Evolutionary conservation across 64 coral and sea anemone species (phyloP), one percentile per base, ranked within the genome.

Genomic region (Montipora cactus): DNA sequence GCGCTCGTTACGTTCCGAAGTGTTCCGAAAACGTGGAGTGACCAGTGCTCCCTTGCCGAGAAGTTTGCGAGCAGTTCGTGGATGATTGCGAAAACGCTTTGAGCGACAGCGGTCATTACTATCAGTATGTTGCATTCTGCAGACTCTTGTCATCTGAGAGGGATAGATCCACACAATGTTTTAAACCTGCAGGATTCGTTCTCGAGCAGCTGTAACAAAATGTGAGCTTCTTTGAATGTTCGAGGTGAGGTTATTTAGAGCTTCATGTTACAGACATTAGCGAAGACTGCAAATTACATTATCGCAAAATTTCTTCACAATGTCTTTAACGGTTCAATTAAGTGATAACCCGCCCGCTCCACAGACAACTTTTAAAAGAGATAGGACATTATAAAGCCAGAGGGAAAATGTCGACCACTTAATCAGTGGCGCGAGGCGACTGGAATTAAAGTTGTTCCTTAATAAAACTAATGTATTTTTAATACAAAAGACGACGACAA

Each of bases 11-110:
- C 21, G 44, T 64, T 92, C 90, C 90, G 13, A 72, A 92, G 57
- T 92, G 90, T 50, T 61, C 75, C 7, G 81, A 92, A 76, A 19
- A 57, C 13, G 67, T 77, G 4, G 49, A 92, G 4, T 44, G 18
- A 20, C 81, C 73, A 22, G 50, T 92, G 19, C 37, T 92, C 7
- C 90, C 90, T 1, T 92, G 90, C 48, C 22, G 81, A 74, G 80
- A 83, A 16, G 90, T 92, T 10, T 92, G 90, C 49, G 37, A 74
- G 13, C 80, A 92, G 47, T 81, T 92, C 48, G 49, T 92, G 8
- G 47, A 76, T 45, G 90, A 83, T 62, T 92, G 90, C 16, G 52
- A 84, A 18, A 86, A 15, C 12, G 64, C n/a, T 49, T 71, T 86
- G 46, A 86, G 9, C 46, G 46, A 51, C 4, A 49, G 66, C 67